Evolutionary conservation across 2,797 vertebrate genomes (phyloP), one percentile per base, ranked within the genome.

Genomic region (Sylvilagus floridanus): DNA sequence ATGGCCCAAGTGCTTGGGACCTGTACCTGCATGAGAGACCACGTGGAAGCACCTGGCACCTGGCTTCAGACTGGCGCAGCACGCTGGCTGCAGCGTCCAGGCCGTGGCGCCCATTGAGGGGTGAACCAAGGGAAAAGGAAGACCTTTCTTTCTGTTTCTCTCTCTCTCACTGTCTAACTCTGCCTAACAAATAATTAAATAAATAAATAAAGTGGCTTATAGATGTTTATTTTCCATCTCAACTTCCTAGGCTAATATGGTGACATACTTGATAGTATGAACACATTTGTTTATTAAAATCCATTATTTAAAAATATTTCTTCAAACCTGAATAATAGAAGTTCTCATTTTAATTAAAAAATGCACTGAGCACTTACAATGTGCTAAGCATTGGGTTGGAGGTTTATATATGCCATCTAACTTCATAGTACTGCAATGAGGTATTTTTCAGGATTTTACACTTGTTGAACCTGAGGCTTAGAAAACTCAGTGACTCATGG

Each of bases 171-270:
- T n/a, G n/a, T n/a, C n/a, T n/a, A n/a, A n/a, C n/a, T n/a, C n/a
- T n/a, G n/a, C n/a, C n/a, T n/a, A n/a, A n/a, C 37, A 42, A 42
- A 42, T 8, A 42, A 42, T 0, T 42, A 42, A 42, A 42, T 42
- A 42, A 42, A 42, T 42, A 42, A 57, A 57, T 75, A 42, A 84
- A 5, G 22, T 79, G 11, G 10, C 22, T 90, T 16, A 50, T 37
- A 62, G 21, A 90, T 69, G 14, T 84, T 94, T 94, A 77, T 83
- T 77, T 90, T 65, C 50, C 68, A 4, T 63, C 14, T 88, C 21
- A 50, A 4, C 62, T 17, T 50, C 26, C 30, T 90, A 75, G 54
- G 79, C 92, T 72, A 52, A 86, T 32, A 73, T 16, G 68, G 19
- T 85, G 62, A 77, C 57, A 12, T 37, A 30, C 8, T 88, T 85